Conservation (phyloP, 2,113 vertebrate genomes). For the Xenus cinereus region DNA sequence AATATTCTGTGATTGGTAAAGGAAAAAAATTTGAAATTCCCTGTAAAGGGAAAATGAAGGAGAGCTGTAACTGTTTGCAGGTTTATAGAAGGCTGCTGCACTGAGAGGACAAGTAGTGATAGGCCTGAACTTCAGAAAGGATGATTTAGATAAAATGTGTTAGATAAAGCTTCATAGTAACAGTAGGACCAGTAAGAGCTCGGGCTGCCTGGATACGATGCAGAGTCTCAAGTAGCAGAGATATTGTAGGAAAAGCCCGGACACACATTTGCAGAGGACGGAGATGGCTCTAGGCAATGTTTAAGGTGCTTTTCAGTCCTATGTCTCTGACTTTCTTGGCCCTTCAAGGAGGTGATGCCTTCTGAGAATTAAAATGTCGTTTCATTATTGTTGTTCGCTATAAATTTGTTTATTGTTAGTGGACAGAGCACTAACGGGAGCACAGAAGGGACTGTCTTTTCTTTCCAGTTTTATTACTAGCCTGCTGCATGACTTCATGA, state of each 20-base stretch:
- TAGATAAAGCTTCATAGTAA: accelerated
- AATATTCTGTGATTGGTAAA: not conserved
- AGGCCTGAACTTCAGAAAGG: not conserved
- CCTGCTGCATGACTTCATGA: not conserved
- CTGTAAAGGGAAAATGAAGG: not conserved
- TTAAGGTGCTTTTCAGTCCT: not conserved
- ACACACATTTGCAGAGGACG: not conserved
- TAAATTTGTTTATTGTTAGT: not conserved
- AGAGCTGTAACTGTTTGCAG: not conserved
- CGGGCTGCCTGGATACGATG: not conserved
- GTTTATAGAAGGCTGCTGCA: not conserved
- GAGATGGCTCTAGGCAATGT: not conserved
- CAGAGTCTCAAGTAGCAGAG: not conserved
- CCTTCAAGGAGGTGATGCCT: not conserved
- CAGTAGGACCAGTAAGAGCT: not conserved
- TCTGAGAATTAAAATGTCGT: not conserved
- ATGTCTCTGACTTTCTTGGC: not conserved
- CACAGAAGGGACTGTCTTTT: not conserved
- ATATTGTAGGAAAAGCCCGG: not conserved
- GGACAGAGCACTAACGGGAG: not conserved
- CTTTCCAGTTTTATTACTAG: not conserved
- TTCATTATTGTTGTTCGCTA: not conserved
- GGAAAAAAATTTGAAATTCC: not conserved
- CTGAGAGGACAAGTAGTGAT: not conserved
- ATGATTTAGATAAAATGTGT: not conserved